Conservation (phyloP, 1,140 invertebrate species). For the Orchestia grillus region DNA sequence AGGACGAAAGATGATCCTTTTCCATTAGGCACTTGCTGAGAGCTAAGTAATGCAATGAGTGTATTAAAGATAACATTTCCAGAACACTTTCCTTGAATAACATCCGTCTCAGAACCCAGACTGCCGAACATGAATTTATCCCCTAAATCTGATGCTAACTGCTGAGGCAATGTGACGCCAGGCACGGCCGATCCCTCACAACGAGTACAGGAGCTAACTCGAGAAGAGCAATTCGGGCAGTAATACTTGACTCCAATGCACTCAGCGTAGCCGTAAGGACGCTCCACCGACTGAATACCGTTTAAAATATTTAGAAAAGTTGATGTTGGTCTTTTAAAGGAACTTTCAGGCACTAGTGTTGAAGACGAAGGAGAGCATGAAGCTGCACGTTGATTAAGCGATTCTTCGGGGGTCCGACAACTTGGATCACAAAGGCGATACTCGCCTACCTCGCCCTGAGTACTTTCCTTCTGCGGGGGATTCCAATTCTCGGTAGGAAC, state of each 20-base stretch:
- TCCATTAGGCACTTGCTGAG: background rate
- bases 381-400: background rate
- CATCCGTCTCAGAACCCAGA: background rate
- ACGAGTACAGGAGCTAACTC: background rate
- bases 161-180: background rate
- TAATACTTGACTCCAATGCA: background rate
- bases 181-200: background rate
- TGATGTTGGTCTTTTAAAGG: background rate
- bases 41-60: background rate
- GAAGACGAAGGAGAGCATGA: background rate
- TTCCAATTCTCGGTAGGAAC: background rate
- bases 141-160: background rate
- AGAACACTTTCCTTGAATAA: background rate
- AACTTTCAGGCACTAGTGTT: background rate
- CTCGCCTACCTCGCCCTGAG: background rate
- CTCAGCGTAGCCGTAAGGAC: background rate
- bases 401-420: background rate
- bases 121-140: background rate
- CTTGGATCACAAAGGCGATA: background rate
- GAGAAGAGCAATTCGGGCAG: background rate
- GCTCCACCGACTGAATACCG: background rate
- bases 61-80: background rate
- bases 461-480: background rate
- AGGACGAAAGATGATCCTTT: background rate
- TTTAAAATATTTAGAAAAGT: background rate